Base-by-base conservation (phyloP, 2,797 vertebrate species). In the Falco concolor region DNA sequence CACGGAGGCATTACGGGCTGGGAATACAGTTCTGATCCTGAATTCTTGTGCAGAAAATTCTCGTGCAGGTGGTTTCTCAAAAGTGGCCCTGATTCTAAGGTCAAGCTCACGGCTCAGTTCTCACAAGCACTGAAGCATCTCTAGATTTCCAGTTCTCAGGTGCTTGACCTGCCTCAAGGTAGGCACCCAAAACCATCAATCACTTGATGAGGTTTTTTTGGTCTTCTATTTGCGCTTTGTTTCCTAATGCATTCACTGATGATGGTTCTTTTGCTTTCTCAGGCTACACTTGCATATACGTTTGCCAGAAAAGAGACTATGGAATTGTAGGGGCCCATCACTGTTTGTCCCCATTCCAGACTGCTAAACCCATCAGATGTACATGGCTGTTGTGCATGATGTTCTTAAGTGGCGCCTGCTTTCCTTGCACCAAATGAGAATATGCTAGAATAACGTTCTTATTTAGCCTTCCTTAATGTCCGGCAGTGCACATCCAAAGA, bases 331-430 rank as follows among this genome's bases (percentile, higher is more conserved):
- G 83, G 40, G 9, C 47, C 79, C 34, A 3, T 36, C 64, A 7
- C 34, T 91, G 64, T 72, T 54, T 70, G 32, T 65, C 45, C 60
- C 72, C 73, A 8, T 25, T 40, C 76, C 96, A 97, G 96, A 97
- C 96, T 97, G 96, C 96, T 65, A 96, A 96, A 18, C 96, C 96
- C 95, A 90, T 78, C 93, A 68, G 91, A 50, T 47, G 54, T 7
- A 4, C 56, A 4, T 86, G 94, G 89, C 93, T 95, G 79, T 76
- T 61, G 87, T 93, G 96, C 96, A 96, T 96, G 96, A 88, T 59
- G 89, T 73, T 84, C 75, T 73, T 8, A 11, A 28, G 11, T 60
- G 88, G 86, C 87, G 36, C 84, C 91, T 23, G 91, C 92, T 96
- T 86, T 10, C 85, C 84, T 56, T 65, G 91, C 95, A 77, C 91